Percentiles rank a stretch among this genome's conserved stretches.
Conservation (phyloP, 2,113 vertebrate species). For the Oryzias celebensis region DNA sequence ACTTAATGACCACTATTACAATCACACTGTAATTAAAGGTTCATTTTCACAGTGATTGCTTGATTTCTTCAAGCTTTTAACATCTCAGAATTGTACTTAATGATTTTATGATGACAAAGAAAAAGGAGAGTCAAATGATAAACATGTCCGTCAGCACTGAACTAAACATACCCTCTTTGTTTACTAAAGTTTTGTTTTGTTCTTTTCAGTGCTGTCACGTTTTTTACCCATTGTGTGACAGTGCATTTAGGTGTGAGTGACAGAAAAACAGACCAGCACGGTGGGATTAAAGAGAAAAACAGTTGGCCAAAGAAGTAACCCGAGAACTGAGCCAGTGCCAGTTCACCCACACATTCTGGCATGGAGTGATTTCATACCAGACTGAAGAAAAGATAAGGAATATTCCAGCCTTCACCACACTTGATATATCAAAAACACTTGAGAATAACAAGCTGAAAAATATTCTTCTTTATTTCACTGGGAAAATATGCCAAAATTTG, state of each 20-base stretch:
- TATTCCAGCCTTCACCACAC: slow-evolving; percentile 34
- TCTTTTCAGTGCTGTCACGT: slow-evolving; percentile 3
- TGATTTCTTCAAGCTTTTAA: too few species aligned
- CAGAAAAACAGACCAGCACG: slow-evolving; percentile 41
- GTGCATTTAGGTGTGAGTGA: slow-evolving; percentile 31
- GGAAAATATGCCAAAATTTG: too few species aligned
- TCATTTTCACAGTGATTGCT: too few species aligned
- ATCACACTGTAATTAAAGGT: too few species aligned
- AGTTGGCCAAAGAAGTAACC: slow-evolving; percentile 51
- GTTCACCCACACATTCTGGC: slow-evolving; percentile 57
- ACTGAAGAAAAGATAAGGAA: slow-evolving; percentile 30
- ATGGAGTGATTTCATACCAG: slow-evolving; percentile 28
- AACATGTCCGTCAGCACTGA: background rate
- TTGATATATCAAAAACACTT: slow-evolving; percentile 33
- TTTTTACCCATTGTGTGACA: slow-evolving; percentile 26
- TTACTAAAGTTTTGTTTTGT: slow-evolving; percentile 10
- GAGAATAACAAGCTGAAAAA: slow-evolving; percentile 7
- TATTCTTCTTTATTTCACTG: slow-evolving; percentile 2
- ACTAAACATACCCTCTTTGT: background rate
- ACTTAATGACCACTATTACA: too few species aligned
- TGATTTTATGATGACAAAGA: too few species aligned
- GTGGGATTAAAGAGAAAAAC: slow-evolving; percentile 59
- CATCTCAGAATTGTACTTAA: too few species aligned
- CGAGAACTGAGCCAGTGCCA: slow-evolving; percentile 57
- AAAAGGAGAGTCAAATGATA: too few species aligned